These are phyloP conservation scores for Muschampia plurimacula DNA, from an alignment of 2,888 invertebrate species.

Conservation along the genomic window DNA sequence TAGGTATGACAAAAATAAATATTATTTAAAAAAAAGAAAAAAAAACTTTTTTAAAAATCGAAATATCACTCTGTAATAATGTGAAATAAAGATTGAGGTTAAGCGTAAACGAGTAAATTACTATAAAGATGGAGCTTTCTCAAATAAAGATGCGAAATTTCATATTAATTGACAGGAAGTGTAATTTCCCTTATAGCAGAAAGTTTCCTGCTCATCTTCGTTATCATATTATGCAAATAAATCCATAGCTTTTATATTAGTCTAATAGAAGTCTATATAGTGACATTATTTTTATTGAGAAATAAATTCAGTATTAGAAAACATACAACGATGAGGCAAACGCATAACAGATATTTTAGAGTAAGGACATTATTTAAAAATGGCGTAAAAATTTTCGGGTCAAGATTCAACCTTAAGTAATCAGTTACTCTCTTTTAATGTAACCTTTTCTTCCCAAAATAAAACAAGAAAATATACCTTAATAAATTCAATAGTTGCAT, in stretches of 20 bases:
- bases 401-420: too few species aligned
- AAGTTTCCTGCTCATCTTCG: constrained; percentile 22
- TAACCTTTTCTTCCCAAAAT: neutral
- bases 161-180: constrained; percentile 23
- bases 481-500: neutral
- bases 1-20: too few species aligned
- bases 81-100: constrained; percentile 8
- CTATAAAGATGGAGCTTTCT: constrained; percentile 1
- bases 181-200: constrained; percentile 26
- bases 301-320: neutral
- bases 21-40: too few species aligned
- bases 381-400: too few species aligned
- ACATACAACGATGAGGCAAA: neutral
- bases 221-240: constrained; percentile 21
- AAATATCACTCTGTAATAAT: neutral
- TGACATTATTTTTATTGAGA: neutral
- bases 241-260: constrained; percentile 8
- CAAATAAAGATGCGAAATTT: constrained; percentile 18
- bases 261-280: neutral
- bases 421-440: too few species aligned
- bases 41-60: neutral
- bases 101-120: constrained; percentile 14
- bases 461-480: neutral
- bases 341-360: too few species aligned
- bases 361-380: too few species aligned